Percentiles rank a stretch among this genome's conserved stretches.
phyloP scores from a whole-genome alignment of 1,140 invertebrate genomes.

The Frieseomelitta varia region DNA sequence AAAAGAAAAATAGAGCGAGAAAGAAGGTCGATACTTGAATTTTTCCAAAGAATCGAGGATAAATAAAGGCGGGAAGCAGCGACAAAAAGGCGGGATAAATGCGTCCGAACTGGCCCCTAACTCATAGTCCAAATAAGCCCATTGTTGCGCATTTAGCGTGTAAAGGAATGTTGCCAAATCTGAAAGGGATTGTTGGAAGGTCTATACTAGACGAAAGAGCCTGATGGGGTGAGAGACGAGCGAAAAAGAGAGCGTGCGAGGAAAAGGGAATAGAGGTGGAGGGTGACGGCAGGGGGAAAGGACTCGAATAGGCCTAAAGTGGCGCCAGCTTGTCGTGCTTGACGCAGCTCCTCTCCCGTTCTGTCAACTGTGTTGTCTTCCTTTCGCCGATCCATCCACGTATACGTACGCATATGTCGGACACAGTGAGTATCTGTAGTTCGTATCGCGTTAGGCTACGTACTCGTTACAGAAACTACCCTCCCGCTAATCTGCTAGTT shows the following conservation, averaged over 20 bases:
- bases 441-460: not conserved
- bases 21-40: slow-evolving; percentile 64
- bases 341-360: slow-evolving; percentile 17
- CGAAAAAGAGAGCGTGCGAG: slow-evolving; percentile 30
- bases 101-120: slow-evolving; percentile 69
- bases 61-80: slow-evolving; percentile 65
- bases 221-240: slow-evolving; percentile 40
- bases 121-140: slow-evolving; percentile 79
- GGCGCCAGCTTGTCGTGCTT: slow-evolving; percentile 76
- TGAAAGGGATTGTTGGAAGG: slow-evolving; percentile 68
- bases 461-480: not conserved
- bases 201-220: slow-evolving; percentile 48
- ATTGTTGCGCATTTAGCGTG: slow-evolving; percentile 79
- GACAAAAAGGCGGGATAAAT: slow-evolving; percentile 50
- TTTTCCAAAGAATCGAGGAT: slow-evolving; percentile 68
- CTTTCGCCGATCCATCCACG: not conserved
- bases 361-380: slow-evolving; percentile 20
- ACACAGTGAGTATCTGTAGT: not conserved
- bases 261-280: slow-evolving; percentile 32
- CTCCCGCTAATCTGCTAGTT: not conserved
- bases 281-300: slow-evolving; percentile 48
- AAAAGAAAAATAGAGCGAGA: slow-evolving; percentile 45
- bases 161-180: slow-evolving; percentile 79
- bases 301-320: slow-evolving; percentile 65
- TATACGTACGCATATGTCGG: not conserved